Evolutionary conservation across 2,797 vertebrate genomes (phyloP).

Genomic region (Crypturellus tataupa): DNA sequence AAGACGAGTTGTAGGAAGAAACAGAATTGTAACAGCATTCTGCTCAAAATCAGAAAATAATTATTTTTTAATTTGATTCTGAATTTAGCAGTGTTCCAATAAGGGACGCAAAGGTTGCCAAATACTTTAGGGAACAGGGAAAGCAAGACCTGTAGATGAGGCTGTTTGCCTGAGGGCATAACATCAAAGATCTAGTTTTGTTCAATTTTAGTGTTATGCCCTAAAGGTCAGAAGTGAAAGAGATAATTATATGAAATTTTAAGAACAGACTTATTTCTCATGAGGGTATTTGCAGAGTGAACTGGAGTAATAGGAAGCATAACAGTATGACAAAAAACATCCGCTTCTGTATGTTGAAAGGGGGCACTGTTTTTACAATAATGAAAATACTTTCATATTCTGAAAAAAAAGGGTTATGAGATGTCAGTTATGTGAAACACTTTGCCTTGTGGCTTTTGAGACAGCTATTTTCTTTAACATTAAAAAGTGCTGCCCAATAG

Average conservation of each 20-base stretch:
- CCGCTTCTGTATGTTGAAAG: neutral
- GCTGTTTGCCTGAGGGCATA: neutral
- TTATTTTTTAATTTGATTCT: neutral
- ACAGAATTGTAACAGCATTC: neutral
- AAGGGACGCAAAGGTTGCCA: neutral
- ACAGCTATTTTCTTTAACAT: too few species aligned
- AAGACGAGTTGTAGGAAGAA: neutral
- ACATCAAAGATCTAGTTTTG: neutral
- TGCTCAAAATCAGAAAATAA: neutral
- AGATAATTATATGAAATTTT: neutral
- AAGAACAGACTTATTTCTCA: neutral
- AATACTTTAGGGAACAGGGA: neutral
- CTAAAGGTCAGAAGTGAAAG: neutral
- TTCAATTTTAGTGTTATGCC: neutral
- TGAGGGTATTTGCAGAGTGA: neutral
- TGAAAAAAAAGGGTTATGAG: neutral
- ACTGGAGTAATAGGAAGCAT: neutral
- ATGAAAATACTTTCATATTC: too few species aligned
- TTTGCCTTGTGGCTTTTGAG: neutral
- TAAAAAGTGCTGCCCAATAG: too few species aligned
- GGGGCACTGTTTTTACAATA: neutral
- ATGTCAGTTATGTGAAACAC: neutral
- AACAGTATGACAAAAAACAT: neutral
- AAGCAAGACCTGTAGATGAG: neutral
- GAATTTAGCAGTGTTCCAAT: neutral